Base-by-base conservation (phyloP, 2,113 vertebrate species). In the Syngnathus floridae region DNA sequence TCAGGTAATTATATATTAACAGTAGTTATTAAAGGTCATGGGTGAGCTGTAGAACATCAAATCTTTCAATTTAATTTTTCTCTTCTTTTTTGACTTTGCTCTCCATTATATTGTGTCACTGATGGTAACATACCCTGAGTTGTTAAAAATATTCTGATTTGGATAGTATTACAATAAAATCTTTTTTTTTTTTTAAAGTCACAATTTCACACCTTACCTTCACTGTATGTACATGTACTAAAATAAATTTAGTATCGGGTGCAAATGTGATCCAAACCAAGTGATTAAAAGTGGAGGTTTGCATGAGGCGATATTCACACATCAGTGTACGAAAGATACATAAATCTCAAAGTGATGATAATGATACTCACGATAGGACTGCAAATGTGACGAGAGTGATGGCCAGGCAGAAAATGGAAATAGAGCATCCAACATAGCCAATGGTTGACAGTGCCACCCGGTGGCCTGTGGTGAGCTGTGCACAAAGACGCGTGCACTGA, bases 381-480 rank as follows among this genome's bases (percentile, higher is more conserved):
- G 95, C 95, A 62, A 98, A 98, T 14, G 95, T 99, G 83, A 92
- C 91, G 77, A 99, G 90, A 0, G 96, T 99, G 88, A 97, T 91
- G 14, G 84, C 82, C 82, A 98, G 84, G 77, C 95, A 98, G 84
- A 96, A 86, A 83, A 96, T 93, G 14, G 97, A 99, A 71, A 99
- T 86, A 0, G 95, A 94, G 17, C 97, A 99, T 80, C 97, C 97
- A 0, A 96, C 43, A 58, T 98, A 98, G 80, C 93, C 95, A 75
- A 99, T 95, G 88, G 94, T 91, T 49, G 94, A 95, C 48, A 99
- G 94, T 65, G 94, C 97, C 93, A 97, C 90, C 94, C 89, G 88
- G 93, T 99, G 95, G 87, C 82, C 90, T 0, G 16, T 82, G 0
- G 91, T 64, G 61, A 98, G 90, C 97, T 98, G 90, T 66, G 73